Evolutionary conservation across 2,113 vertebrate genomes (phyloP).

Genomic region (Morphnarchus princeps): DNA sequence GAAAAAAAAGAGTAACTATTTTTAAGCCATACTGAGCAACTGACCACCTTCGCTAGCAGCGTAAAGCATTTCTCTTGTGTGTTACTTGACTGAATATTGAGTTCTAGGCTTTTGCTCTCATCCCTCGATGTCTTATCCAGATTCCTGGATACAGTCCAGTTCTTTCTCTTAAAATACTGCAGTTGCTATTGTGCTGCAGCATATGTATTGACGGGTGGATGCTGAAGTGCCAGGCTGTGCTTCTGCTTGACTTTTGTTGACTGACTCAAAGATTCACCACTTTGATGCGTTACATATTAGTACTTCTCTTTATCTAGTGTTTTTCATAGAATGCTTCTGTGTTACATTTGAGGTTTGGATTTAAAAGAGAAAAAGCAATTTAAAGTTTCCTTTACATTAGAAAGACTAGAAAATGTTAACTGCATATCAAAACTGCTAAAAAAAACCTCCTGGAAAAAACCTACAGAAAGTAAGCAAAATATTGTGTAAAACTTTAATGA

Average conservation of each 20-base stretch:
- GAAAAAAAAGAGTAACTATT: not conserved
- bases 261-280: not conserved
- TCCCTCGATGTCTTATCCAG: not conserved
- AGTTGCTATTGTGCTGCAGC: not conserved
- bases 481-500: not conserved
- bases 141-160: conserved; percentile 4
- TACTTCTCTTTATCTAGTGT: not conserved
- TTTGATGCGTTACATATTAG: not conserved
- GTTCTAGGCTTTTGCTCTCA: not conserved
- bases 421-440: not conserved
- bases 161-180: not conserved
- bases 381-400: not conserved
- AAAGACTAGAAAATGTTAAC: not conserved
- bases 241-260: not conserved
- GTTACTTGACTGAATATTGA: not conserved
- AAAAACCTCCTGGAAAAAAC: not conserved
- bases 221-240: conserved; percentile 4
- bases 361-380: not conserved
- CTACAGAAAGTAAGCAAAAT: not conserved
- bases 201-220: not conserved
- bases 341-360: not conserved
- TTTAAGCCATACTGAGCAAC: not conserved
- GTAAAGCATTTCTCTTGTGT: not conserved
- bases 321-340: not conserved
- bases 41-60: not conserved